Base-by-base conservation (phyloP, 2,888 invertebrate species). In the Nymphalis polychloros region DNA sequence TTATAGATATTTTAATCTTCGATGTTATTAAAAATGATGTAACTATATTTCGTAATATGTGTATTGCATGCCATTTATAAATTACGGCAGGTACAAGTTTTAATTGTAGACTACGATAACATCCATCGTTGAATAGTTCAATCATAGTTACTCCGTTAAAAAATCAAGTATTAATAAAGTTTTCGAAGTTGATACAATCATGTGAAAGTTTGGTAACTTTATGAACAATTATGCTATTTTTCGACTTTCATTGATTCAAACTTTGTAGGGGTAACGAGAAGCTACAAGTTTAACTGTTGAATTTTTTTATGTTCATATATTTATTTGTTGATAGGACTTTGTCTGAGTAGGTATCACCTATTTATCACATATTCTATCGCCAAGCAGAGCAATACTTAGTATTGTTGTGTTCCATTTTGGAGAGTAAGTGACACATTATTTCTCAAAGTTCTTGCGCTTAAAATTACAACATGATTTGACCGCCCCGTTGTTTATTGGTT, bases 71-170 rank as follows among this genome's bases (percentile, higher is more conserved):
- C 17, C 49, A 46, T 63, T 31, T 55, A 41, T 19, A 64, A 67
- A 57, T 64, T 64, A 66, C 20, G 52, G 23, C 31, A 41, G 23
- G 41, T 47, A 59, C 57, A 69, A 20, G 60, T 69, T 69, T 41
- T 72, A 63, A 69, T 69, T 64, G 62, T 53, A 62, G 64, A 61
- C 69, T 62, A 67, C 67, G 62, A 49, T 67, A 65, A 16, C 20
- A 53, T 23, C 52, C 35, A 60, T 59, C 64, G 59, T 67, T 67
- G 59, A 67, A 67, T 49, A 49, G 53, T 49, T 64, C 48, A 48
- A 67, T 72, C 23, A 53, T 23, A 59, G 41, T 52, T 27, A 62
- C 59, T 41, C 63, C 46, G 53, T 35, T 19, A 19, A 17, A 55
- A n/a, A n/a, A n/a, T n/a, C n/a, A n/a, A 48, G 49, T 16, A 64